phyloP scores from a whole-genome alignment of 2,113 vertebrate genomes.

The Mus pahari region DNA sequence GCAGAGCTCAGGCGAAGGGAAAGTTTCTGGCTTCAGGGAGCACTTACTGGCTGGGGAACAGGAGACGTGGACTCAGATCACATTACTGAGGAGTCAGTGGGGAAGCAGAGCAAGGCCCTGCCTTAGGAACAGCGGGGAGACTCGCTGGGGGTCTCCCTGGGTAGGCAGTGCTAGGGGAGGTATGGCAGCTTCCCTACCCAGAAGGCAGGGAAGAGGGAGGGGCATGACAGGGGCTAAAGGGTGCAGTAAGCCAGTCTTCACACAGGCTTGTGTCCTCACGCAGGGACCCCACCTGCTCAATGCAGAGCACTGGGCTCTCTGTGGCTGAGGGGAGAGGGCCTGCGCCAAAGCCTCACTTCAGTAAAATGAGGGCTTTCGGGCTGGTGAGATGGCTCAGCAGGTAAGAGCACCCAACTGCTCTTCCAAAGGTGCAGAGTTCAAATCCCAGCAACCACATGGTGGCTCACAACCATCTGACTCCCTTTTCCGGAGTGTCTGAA shows the following conservation, averaged over 20 bases:
- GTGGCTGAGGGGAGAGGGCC: background rate
- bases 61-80: background rate
- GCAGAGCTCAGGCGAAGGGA: background rate
- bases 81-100: background rate
- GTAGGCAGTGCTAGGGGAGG: background rate
- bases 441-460: too few relatives aligned
- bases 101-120: background rate
- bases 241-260: background rate
- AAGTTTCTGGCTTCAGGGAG: slow-evolving; percentile 27
- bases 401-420: too few relatives aligned
- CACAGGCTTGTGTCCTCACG: background rate
- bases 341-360: background rate
- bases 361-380: background rate
- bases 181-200: background rate
- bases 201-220: background rate
- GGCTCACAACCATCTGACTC: too few relatives aligned
- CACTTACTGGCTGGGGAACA: background rate
- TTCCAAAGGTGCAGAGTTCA: too few relatives aligned
- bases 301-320: background rate
- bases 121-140: background rate
- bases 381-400: too few relatives aligned
- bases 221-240: too few relatives aligned
- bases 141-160: background rate
- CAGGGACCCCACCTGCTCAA: background rate
- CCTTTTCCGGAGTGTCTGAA: too few relatives aligned